Conservation (phyloP, 53 echinoderm and acorn worm species). For the Crossaster papposus region DNA sequence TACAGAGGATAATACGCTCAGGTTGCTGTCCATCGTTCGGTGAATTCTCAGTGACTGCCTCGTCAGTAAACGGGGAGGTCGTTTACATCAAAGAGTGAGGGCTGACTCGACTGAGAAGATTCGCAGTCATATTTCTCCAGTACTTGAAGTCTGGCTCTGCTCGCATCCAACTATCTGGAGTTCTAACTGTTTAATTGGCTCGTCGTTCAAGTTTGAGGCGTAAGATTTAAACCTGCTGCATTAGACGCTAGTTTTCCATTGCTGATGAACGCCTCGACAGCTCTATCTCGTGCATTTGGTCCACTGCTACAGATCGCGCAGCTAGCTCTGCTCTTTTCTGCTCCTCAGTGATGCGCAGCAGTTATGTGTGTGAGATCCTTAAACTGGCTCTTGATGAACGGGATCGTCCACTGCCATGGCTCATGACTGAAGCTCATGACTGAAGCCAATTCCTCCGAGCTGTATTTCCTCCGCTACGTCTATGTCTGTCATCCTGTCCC, state of each 20-base stretch:
- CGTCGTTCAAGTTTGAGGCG: conserved; percentile 21
- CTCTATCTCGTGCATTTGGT: not conserved
- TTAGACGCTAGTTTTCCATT: conserved; percentile 5
- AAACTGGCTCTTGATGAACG: not conserved
- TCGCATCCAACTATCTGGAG: not conserved
- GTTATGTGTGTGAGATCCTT: not conserved
- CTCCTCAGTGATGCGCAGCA: not conserved
- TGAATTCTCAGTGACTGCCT: conserved; percentile 12
- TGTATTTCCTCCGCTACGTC: not conserved
- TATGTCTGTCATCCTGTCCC: conserved; percentile 9
- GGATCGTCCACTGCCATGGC: not conserved
- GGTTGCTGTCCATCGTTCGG: not conserved
- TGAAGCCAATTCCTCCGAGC: too few species aligned
- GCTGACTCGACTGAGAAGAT: not conserved
- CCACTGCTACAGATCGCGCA: not conserved
- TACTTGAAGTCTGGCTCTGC: not conserved
- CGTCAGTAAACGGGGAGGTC: conserved; percentile 14
- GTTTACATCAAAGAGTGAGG: not conserved
- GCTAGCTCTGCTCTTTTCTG: conserved; percentile 1
- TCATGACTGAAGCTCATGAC: not conserved
- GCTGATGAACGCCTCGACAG: not conserved
- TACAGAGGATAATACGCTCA: not conserved
- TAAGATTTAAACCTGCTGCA: not conserved
- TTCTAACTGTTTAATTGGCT: not conserved
- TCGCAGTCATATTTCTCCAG: not conserved